A percentile compares a stretch with the other conserved stretches of the same genome.
These are phyloP conservation scores for Anguilla pacifica DNA, from an alignment of 2,797 vertebrate genomes.

Conservation along the genomic window DNA sequence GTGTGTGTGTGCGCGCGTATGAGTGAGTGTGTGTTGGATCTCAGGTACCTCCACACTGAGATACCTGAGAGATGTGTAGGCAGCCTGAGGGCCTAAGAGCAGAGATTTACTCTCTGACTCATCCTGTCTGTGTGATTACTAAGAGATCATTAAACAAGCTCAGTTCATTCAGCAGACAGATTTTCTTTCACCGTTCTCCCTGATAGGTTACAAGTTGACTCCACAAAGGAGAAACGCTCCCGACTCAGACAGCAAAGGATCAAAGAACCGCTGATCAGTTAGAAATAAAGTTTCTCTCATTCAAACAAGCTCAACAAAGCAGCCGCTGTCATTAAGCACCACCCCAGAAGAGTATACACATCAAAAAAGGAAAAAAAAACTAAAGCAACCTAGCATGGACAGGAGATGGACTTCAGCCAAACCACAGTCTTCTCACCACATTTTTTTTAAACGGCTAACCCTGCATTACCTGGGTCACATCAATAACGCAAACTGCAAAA, in stretches of 20 bases:
- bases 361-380: not conserved
- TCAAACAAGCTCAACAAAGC: not conserved
- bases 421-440: not conserved
- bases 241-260: conserved; percentile 4
- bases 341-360: not conserved
- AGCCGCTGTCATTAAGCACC: not conserved
- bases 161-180: conserved; percentile 20
- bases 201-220: not conserved
- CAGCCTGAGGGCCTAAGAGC: not conserved
- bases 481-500: not conserved
- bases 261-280: not conserved
- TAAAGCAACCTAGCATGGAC: not conserved
- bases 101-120: conserved; percentile 5
- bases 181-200: not conserved
- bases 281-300: conserved; percentile 10
- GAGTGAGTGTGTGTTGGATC: conserved; percentile 43
- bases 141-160: conserved; percentile 3
- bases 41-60: conserved; percentile 44
- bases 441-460: not conserved
- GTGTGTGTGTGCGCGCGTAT: too few species aligned
- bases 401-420: not conserved
- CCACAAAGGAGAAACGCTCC: not conserved
- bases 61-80: not conserved
- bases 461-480: not conserved
- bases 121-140: not conserved